Evolutionary conservation across 2,888 invertebrate genomes (phyloP).

Genomic region (Notodonta dromedarius): DNA sequence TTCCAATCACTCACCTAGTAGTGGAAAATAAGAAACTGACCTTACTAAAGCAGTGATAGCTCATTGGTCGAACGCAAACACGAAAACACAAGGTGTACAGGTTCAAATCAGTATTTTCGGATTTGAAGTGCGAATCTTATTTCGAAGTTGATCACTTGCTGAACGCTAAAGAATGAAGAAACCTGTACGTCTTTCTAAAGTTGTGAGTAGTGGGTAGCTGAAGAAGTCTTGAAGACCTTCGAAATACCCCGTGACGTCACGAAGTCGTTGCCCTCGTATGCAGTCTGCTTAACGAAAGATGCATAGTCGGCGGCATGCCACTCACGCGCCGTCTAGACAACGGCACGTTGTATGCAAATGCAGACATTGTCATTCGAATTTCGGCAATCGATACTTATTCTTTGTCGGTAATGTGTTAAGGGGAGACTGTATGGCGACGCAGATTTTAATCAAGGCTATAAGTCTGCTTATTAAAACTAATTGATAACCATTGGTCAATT

Average conservation of each 20-base stretch:
- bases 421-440: constrained; percentile 28
- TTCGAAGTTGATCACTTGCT: no score
- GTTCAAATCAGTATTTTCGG: no score
- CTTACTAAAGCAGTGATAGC: no score
- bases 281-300: constrained; percentile 46
- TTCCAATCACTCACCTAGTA: no score
- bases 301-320: constrained; percentile 37
- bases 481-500: no score
- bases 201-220: not conserved
- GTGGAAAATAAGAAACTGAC: no score
- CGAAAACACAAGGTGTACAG: no score
- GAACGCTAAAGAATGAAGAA: no score
- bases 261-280: constrained; percentile 34
- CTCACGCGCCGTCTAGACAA: constrained; percentile 73
- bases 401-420: constrained; percentile 53
- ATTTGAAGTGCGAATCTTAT: no score
- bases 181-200: no score
- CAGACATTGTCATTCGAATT: constrained; percentile 65
- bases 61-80: no score
- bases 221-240: not conserved
- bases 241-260: not conserved
- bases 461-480: no score
- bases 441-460: not conserved
- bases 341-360: constrained; percentile 69
- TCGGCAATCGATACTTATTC: constrained; percentile 67